Percentiles rank a stretch among this genome's conserved stretches.
Conservation (phyloP, 2,888 invertebrate genomes). For the Cryptosula pallasiana region DNA sequence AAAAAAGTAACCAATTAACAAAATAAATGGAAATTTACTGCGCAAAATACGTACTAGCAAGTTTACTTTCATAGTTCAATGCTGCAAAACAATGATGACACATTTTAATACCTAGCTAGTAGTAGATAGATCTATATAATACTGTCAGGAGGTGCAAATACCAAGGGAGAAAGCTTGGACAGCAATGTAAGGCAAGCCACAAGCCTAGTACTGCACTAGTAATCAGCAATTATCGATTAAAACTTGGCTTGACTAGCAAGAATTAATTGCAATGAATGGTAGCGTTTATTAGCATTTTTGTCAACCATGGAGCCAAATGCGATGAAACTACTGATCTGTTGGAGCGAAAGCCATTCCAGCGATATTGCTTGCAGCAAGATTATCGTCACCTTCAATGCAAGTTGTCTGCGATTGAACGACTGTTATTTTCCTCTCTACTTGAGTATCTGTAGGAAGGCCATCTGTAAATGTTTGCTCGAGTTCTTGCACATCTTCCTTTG, state of each 20-base stretch:
- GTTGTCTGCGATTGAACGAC: conserved; percentile 7
- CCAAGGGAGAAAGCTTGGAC: background rate
- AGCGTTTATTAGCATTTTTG: background rate
- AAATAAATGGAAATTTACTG: background rate
- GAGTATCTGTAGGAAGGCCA: background rate
- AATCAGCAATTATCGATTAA: background rate
- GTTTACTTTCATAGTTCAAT: background rate
- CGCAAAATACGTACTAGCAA: background rate
- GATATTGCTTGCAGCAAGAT: background rate
- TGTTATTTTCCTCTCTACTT: conserved; percentile 12
- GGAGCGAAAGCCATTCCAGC: conserved; percentile 13
- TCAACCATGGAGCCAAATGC: background rate
- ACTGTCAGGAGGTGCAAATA: background rate
- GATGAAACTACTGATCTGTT: background rate
- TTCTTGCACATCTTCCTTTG: background rate
- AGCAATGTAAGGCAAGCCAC: background rate
- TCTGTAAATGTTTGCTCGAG: background rate
- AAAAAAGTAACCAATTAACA: too few relatives aligned
- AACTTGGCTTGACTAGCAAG: background rate
- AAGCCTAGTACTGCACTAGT: background rate
- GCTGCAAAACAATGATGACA: background rate
- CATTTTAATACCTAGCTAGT: background rate
- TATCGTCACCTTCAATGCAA: conserved; percentile 19
- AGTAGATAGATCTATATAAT: background rate
- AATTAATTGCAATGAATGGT: background rate